Evolutionary conservation across 92 coral and sea anemone species (phyloP), one percentile per base, ranked within the genome.

Genomic region (Parazoanthus atlanticus): DNA sequence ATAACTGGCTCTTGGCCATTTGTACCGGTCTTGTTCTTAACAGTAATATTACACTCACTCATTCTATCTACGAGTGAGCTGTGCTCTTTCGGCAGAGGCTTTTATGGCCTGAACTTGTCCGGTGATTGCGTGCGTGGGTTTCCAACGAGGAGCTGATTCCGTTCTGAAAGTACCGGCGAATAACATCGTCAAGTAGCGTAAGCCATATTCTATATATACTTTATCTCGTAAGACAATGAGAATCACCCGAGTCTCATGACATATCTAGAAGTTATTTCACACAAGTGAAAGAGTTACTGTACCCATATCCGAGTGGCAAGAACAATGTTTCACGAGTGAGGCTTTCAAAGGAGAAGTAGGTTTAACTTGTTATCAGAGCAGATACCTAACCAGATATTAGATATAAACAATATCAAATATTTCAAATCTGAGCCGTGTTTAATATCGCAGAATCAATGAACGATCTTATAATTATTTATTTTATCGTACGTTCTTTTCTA

Each of bases 1-100:
- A 78, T 78, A 46, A 78, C 64, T 25, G 82, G 66, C 25, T 78
- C 82, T 41, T 78, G 65, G 30, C 82, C 82, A 26, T 78, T 29
- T 47, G 3, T 17, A 13, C 61, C 82, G 34, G 82, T 78, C 61
- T 78, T 78, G 66, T 78, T 78, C 82, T 46, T 78, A 43, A 78
- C 23, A 46, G 66, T 78, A 25, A 78, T 78, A 26, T 49, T 46
- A 40, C 82, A 78, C 66, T 11, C 82, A 9, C 82, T 78, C 64
- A 49, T 78, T 47, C 82, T 49, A 25, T 29, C 58, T 29, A n/a
- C 58, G 41, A 71, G 78, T 74, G 25, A 74, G 12, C 25, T 74
- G 23, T 21, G 26, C 28, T 61, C 40, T 33, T 8, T 13, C 34
- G 12, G 38, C n/a, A 33, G 38, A 71, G 36, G 58, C 10, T 33